Conservation (phyloP, 2,797 vertebrate genomes). For the Odontamblyopus rebecca region DNA sequence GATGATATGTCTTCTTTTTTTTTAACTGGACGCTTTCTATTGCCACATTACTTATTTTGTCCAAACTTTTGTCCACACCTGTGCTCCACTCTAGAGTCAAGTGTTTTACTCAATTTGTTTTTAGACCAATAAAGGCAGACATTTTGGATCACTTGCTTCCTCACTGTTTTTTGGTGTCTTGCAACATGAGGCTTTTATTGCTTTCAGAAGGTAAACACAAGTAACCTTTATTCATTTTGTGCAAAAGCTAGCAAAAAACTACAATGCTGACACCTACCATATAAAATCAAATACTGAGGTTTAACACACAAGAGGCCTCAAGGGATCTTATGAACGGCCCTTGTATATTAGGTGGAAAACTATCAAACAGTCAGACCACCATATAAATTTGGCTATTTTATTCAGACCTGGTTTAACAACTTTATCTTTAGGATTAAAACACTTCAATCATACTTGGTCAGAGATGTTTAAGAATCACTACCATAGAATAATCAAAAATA, state of each 20-base stretch:
- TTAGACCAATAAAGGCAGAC: conserved; percentile 2
- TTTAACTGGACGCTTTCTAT: too few relatives aligned
- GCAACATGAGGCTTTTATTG: not conserved
- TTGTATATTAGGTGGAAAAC: not conserved
- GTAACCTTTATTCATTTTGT: not conserved
- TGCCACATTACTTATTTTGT: too few relatives aligned
- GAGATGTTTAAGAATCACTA: not conserved
- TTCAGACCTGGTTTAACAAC: not conserved
- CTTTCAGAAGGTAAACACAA: not conserved
- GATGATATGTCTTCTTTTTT: too few relatives aligned
- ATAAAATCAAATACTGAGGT: not conserved
- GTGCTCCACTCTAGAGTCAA: too few relatives aligned
- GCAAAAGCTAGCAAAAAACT: not conserved
- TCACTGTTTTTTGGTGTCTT: not conserved
- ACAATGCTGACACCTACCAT: not conserved
- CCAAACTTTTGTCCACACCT: too few relatives aligned
- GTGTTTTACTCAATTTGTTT: not conserved
- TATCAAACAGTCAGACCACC: not conserved
- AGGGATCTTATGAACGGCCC: not conserved
- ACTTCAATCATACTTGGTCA: too few relatives aligned
- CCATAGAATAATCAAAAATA: too few relatives aligned
- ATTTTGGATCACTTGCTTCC: not conserved
- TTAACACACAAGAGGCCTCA: not conserved
- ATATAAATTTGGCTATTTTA: not conserved
- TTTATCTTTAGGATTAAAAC: not conserved